Evolutionary conservation across 2,113 vertebrate genomes (phyloP).

Genomic region (Pongo pygmaeus): DNA sequence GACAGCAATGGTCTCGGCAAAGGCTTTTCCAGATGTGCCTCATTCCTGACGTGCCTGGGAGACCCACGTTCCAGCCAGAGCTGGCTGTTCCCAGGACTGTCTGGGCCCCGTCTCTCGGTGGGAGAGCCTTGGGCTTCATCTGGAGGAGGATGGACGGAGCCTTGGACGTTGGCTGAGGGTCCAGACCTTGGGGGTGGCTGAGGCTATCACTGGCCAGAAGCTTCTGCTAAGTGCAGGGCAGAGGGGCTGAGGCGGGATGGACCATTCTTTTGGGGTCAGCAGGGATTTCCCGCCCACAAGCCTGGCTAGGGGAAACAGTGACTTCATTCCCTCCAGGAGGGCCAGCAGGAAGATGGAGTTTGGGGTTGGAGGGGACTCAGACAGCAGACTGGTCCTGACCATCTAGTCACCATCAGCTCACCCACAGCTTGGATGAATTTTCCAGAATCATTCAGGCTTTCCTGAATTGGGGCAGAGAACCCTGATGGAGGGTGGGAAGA

Average conservation of each 20-base stretch:
- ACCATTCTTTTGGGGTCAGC: neutral
- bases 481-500: neutral
- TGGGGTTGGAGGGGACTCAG: neutral
- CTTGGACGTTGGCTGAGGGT: neutral
- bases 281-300: neutral
- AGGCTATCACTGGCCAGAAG: neutral
- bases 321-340: neutral
- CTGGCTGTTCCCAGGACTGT: neutral
- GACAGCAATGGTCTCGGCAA: neutral
- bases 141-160: neutral
- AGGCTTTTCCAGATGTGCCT: constrained; percentile 71
- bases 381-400: neutral
- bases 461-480: neutral
- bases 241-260: neutral
- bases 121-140: neutral
- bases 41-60: neutral
- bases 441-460: neutral
- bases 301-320: neutral
- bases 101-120: neutral
- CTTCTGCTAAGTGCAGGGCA: neutral
- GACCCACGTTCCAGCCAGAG: neutral
- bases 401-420: neutral
- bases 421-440: neutral
- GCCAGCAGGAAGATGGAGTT: neutral
- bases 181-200: neutral